These are phyloP conservation scores for Rhinoraja longicauda DNA, from an alignment of 2,797 vertebrate genomes.

Conservation along the genomic window DNA sequence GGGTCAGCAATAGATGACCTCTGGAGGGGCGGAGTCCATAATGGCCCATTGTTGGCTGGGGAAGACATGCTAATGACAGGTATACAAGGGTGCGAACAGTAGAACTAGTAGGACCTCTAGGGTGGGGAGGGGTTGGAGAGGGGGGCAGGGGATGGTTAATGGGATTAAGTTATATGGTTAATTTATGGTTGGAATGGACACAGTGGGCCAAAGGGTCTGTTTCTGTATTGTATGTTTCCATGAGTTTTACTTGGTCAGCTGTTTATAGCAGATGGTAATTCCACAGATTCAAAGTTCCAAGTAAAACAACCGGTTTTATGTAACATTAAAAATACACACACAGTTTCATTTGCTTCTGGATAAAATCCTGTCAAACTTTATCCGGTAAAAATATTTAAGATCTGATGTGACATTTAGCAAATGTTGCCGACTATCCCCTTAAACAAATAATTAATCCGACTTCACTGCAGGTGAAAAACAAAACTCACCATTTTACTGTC, in stretches of 20 bases:
- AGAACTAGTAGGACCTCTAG: too few species aligned
- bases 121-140: too few species aligned
- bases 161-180: too few species aligned
- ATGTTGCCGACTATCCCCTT: background rate
- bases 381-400: background rate
- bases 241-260: background rate
- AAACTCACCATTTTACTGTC: conserved; percentile 32
- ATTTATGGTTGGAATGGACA: too few species aligned
- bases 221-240: too few species aligned
- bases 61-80: too few species aligned
- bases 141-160: too few species aligned
- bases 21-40: too few species aligned
- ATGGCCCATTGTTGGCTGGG: too few species aligned
- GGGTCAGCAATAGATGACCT: too few species aligned
- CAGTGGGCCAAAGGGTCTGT: too few species aligned
- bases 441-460: background rate
- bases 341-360: background rate
- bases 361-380: background rate
- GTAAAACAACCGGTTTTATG: background rate
- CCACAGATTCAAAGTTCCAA: background rate
- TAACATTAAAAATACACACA: background rate
- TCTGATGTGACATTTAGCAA: background rate
- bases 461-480: background rate
- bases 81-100: too few species aligned
- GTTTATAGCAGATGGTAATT: background rate